Evolutionary conservation across 1,140 invertebrate genomes (phyloP).

Genomic region (Liolophura sinensis): DNA sequence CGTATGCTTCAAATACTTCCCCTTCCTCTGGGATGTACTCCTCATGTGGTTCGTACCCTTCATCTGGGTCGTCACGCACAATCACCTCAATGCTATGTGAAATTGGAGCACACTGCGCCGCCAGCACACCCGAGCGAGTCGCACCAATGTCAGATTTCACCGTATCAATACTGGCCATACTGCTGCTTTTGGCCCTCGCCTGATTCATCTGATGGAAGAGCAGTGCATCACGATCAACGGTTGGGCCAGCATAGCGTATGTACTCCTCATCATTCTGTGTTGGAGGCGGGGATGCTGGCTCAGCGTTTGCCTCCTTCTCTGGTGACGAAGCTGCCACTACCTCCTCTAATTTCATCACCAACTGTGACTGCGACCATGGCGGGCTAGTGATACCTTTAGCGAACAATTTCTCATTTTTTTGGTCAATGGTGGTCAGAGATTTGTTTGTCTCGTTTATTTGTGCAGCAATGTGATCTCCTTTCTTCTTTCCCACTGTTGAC

Average conservation of each 20-base stretch:
- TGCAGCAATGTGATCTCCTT: not conserved
- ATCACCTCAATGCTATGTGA: slow-evolving; percentile 52
- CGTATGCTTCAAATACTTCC: too few species aligned
- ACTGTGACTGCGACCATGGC: not conserved
- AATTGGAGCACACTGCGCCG: slow-evolving; percentile 22
- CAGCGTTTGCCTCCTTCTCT: slow-evolving; percentile 4
- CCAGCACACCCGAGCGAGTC: slow-evolving; percentile 27
- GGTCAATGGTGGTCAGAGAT: not conserved
- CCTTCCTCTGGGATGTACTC: too few species aligned
- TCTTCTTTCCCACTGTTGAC: slow-evolving; percentile 13
- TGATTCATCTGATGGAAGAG: slow-evolving; percentile 53
- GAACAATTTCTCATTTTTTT: not conserved
- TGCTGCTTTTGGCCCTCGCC: slow-evolving; percentile 33
- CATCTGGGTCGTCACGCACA: slow-evolving; percentile 14
- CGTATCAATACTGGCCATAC: slow-evolving; percentile 43
- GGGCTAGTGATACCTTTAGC: slow-evolving; percentile 3
- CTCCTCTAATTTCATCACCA: not conserved
- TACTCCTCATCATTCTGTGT: slow-evolving; percentile 35
- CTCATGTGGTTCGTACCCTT: too few species aligned
- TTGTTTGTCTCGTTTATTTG: too few species aligned
- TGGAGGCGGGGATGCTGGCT: slow-evolving; percentile 9
- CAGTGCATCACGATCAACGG: slow-evolving; percentile 50
- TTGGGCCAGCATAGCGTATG: slow-evolving; percentile 22
- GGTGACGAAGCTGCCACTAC: not conserved
- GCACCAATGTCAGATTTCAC: slow-evolving; percentile 43